These are phyloP conservation scores for Tetraodon nigroviridis DNA, from an alignment of 2,113 vertebrate genomes.

Conservation along the genomic window DNA sequence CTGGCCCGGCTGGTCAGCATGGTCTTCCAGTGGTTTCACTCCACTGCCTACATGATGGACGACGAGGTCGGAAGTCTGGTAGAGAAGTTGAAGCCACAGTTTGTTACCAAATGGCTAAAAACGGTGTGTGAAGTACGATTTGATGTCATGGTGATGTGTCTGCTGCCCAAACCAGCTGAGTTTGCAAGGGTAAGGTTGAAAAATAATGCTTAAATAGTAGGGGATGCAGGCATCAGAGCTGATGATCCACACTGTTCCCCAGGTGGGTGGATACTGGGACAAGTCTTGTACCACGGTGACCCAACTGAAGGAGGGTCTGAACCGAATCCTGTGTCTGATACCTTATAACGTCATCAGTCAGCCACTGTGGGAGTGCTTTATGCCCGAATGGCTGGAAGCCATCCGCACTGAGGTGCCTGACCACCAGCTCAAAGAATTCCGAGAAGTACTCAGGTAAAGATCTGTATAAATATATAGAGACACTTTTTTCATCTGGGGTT, in stretches of 20 bases:
- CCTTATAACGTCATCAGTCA: constrained; percentile 98
- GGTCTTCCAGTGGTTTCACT: constrained; percentile 99
- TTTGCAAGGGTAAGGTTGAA: constrained; percentile 87
- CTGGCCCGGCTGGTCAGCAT: constrained; percentile 95
- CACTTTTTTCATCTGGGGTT: no score
- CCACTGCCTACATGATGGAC: constrained; percentile 98
- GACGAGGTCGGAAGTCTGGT: constrained; percentile 98
- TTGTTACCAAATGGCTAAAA: constrained; percentile 99
- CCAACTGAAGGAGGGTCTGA: constrained; percentile 95
- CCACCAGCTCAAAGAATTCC: constrained; percentile 92
- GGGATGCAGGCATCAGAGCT: neutral
- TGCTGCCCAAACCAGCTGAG: constrained; percentile 97
- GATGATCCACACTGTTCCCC: constrained; percentile 8
- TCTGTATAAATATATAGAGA: no score
- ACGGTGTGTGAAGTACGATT: constrained; percentile 97
- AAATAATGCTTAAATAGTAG: neutral
- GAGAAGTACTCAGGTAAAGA: constrained; percentile 93
- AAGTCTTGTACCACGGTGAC: constrained; percentile 94
- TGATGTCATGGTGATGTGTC: constrained; percentile 99
- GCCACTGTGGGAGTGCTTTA: constrained; percentile 95
- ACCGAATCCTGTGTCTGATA: constrained; percentile 94
- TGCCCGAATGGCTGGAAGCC: constrained; percentile 97
- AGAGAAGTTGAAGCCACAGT: constrained; percentile 98
- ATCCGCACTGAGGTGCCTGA: constrained; percentile 95
- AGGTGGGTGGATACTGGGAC: constrained; percentile 99